Conservation (phyloP, 2,888 invertebrate genomes). For the Arge pagana region DNA sequence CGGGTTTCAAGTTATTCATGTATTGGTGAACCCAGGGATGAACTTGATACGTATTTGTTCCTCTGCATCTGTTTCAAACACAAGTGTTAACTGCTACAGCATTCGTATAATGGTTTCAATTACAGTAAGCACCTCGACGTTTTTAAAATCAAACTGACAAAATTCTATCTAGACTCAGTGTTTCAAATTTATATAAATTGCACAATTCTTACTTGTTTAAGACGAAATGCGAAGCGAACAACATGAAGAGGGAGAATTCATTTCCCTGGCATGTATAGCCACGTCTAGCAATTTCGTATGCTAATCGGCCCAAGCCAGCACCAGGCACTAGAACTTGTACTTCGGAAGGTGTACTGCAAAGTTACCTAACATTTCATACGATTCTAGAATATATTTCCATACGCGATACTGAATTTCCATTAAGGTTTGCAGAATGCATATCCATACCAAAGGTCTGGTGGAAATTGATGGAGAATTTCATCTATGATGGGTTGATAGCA, state of each 20-base stretch:
- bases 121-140: too few relatives aligned
- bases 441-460: conserved; percentile 63
- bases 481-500: conserved; percentile 91
- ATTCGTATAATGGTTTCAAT: too few relatives aligned
- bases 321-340: conserved; percentile 90
- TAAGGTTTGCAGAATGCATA: too few relatives aligned
- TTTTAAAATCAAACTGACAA: too few relatives aligned
- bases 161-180: too few relatives aligned
- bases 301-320: conserved; percentile 92
- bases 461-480: conserved; percentile 76
- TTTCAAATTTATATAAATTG: background rate
- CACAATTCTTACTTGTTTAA: conserved; percentile 83
- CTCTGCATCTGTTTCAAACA: conserved; percentile 66
- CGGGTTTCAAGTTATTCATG: conserved; percentile 82
- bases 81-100: too few relatives aligned
- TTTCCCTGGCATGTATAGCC: conserved; percentile 96
- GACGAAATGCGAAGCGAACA: conserved; percentile 94
- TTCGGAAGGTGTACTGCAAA: conserved; percentile 56
- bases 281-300: conserved; percentile 88
- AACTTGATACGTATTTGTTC: conserved; percentile 73
- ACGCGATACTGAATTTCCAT: too few relatives aligned
- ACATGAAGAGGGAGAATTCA: conserved; percentile 97
- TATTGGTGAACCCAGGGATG: conserved; percentile 97
- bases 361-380: conserved; percentile 29
- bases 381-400: too few relatives aligned